Evolutionary conservation across 2,888 invertebrate genomes (phyloP), one percentile per base, ranked within the genome.

Genomic region (Agonum fuliginosum): DNA sequence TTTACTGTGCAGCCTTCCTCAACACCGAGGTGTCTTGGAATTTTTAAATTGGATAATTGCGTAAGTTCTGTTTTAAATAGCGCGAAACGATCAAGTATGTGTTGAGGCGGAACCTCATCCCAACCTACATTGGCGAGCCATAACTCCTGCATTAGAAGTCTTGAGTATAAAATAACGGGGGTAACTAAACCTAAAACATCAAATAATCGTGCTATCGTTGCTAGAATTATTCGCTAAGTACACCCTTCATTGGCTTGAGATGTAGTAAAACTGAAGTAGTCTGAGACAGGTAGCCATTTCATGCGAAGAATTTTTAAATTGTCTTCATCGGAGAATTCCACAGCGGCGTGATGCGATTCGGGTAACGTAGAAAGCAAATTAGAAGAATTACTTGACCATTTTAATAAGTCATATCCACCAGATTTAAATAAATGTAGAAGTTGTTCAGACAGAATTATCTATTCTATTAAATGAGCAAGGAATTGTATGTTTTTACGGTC

Each of bases 131-230:
- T 51, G 1, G 65, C 22, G 17, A 19, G 27, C 78, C 78, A 79
- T 8, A 79, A 37, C 10, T 54, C 24, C 48, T 77, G 72, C n/a
- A 79, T 79, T 8, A 74, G 17, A 30, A 41, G 43, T 79, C 77
- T 79, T 3, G 41, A 43, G 65, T 73, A 73, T 24, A 79, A 67
- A 2, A 67, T 73, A 22, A 69, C 27, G n/a, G n/a, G n/a, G n/a
- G n/a, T n/a, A n/a, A n/a, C n/a, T n/a, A n/a, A n/a, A n/a, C n/a
- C n/a, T n/a, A 2, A 65, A 4, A 43, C 43, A 43, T 43, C 43
- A 3, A 4, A 43, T 43, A 43, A n/a, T 4, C 43, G 43, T 43
- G 43, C 43, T 8, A 43, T n/a, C 5, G 43, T 43, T 6, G 6
- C 3, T 4, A 43, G 14, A 8, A 43, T 43, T 6, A n/a, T n/a